A percentile compares a stretch with the other conserved stretches of the same genome.
These are phyloP conservation scores for Nannobrachium achirus DNA, from an alignment of 2,113 vertebrate species.

Conservation along the genomic window DNA sequence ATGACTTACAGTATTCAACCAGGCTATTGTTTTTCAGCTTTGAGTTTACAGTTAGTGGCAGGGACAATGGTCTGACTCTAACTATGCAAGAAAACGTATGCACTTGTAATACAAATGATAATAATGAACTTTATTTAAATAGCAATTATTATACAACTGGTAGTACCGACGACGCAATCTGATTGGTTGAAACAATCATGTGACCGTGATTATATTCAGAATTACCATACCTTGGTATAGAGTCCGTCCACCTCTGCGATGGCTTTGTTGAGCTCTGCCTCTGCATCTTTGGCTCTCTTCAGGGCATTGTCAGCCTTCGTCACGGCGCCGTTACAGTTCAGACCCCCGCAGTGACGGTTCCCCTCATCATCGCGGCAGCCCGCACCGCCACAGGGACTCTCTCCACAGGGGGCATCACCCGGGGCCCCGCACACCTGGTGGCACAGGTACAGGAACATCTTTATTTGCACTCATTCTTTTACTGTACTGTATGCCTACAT, in stretches of 20 bases:
- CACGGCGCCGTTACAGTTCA: slow-evolving; percentile 88
- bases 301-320: slow-evolving; percentile 86
- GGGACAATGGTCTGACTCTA: no score
- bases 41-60: no score
- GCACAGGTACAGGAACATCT: not conserved
- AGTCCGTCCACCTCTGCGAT: slow-evolving; percentile 87
- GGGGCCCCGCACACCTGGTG: slow-evolving; percentile 88
- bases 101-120: no score
- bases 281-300: slow-evolving; percentile 86
- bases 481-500: no score
- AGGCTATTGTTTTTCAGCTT: no score
- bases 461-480: no score
- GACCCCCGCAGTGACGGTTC: slow-evolving; percentile 88
- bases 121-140: no score
- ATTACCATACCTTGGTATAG: slow-evolving; percentile 78
- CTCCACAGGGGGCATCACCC: slow-evolving; percentile 84
- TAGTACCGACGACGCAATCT: no score
- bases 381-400: slow-evolving; percentile 91
- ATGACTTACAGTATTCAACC: not conserved
- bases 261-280: slow-evolving; percentile 87
- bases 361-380: slow-evolving; percentile 93
- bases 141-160: no score
- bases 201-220: no score
- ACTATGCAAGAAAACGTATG: no score
- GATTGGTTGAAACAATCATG: no score